Conservation (phyloP, 2,888 invertebrate genomes). For the Epistrophe eligans region DNA sequence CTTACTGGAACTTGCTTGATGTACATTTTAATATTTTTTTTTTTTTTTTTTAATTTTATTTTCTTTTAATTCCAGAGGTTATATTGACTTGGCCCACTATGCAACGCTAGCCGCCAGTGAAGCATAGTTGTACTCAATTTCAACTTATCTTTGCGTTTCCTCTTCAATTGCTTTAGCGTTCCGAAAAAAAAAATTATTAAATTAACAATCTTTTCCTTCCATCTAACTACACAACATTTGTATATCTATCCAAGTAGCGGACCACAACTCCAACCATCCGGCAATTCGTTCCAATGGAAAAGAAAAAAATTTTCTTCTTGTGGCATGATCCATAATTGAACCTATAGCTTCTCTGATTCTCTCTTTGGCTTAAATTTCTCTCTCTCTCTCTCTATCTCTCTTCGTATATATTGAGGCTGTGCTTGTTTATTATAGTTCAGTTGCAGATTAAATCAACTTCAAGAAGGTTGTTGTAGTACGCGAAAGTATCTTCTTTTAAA, state of each 20-base stretch:
- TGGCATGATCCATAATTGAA: constrained; percentile 63
- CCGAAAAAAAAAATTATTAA: constrained; percentile 9
- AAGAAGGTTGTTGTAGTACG: constrained; percentile 72
- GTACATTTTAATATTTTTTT: constrained; percentile 10
- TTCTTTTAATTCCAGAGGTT: constrained; percentile 38
- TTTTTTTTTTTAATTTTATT: not conserved
- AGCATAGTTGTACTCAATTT: constrained; percentile 52
- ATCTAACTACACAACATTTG: not conserved
- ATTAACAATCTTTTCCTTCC: constrained; percentile 29
- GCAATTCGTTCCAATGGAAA: constrained; percentile 61
- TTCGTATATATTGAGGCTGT: constrained; percentile 81
- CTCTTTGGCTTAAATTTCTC: constrained; percentile 6
- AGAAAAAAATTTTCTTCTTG: constrained; percentile 46
- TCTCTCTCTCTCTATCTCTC: constrained; percentile 48
- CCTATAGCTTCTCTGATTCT: constrained; percentile 22
- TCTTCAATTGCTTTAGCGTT: constrained; percentile 55
- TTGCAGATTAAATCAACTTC: constrained; percentile 81
- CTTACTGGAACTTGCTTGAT: constrained; percentile 38
- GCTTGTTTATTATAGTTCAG: constrained; percentile 82
- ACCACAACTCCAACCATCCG: constrained; percentile 48
- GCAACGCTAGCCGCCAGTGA: constrained; percentile 51
- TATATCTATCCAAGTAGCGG: constrained; percentile 26
- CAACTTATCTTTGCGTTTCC: constrained; percentile 46
- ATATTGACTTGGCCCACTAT: constrained; percentile 51
- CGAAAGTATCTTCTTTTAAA: constrained; percentile 35